Base-by-base conservation (phyloP, 2,113 vertebrate genomes). In the Leiothrix lutea region DNA sequence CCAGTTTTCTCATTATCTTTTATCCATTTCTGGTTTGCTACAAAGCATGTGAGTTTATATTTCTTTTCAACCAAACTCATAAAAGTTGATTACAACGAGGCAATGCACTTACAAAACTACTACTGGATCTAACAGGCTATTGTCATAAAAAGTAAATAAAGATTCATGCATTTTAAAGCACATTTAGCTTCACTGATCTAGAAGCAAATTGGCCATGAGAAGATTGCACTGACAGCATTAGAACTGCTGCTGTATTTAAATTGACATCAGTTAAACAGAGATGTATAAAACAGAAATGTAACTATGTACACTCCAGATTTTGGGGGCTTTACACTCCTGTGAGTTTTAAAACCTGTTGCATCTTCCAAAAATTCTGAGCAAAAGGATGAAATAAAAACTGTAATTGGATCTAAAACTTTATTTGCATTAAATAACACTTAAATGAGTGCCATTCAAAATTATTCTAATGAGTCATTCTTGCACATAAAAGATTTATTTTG, bases 141-240 rank as follows among this genome's bases (percentile, higher is more conserved):
- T 44, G 48, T 60, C 73, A 89, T 84, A 90, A 86, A 92, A 92
- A 75, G 73, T 87, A 94, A 95, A 91, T 78, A 87, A 87, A 92
- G 73, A 84, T 78, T 92, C 80, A 91, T 75, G 61, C 65, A 87
- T 81, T 94, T 92, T 94, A 91, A 95, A 84, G 40, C 60, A 79
- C 70, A 61, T 87, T 85, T 89, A 91, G n/a, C 84, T 86, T 89
- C 93, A 85, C 89, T 82, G 86, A 89, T 92, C 78, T 87, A 72
- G 78, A 91, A 95, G 74, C 36, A 91, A 96, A 94, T 81, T 79
- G 57, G 40, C 70, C 89, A 65, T 84, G 70, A 94, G 89, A 79
- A 75, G 66, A 89, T 53, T 79, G 54, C 78, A 80, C 53, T 65
- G 89, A 91, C 6, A 17, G 73, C 57, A 56, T 74, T 92, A 64